A percentile compares a stretch with the other conserved stretches of the same genome.
Evolutionary conservation across 2,888 invertebrate genomes (phyloP).

Genomic region (Lagria hirta): DNA sequence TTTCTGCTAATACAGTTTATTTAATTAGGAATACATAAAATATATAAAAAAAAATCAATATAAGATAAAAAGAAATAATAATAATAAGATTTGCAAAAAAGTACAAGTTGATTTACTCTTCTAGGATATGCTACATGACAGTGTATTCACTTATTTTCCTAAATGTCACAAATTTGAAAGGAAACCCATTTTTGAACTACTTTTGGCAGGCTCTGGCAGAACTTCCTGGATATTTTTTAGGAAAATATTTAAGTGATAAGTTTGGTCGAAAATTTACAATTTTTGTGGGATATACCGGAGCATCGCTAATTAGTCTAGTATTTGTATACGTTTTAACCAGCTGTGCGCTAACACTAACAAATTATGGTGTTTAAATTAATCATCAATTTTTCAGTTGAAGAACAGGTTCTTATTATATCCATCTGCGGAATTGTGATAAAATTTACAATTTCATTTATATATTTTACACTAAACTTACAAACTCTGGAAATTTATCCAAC

Average conservation of each 20-base stretch:
- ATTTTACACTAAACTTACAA: slow-evolving; percentile 62
- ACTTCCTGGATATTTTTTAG: slow-evolving; percentile 63
- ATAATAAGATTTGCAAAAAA: too few relatives aligned
- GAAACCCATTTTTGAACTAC: slow-evolving; percentile 67
- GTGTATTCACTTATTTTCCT: slow-evolving; percentile 58
- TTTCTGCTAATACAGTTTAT: too few relatives aligned
- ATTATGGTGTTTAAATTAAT: too few relatives aligned
- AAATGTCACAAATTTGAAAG: slow-evolving; percentile 59
- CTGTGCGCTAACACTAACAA: too few relatives aligned
- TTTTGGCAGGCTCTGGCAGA: slow-evolving; percentile 65
- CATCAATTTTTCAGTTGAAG: too few relatives aligned
- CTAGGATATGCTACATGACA: slow-evolving; percentile 49
- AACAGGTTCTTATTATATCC: too few relatives aligned
- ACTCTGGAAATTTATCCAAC: slow-evolving; percentile 70
- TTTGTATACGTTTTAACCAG: slow-evolving; percentile 49
- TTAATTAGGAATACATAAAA: too few relatives aligned
- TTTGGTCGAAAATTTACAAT: slow-evolving; percentile 59
- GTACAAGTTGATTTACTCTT: too few relatives aligned
- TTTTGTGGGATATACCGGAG: slow-evolving; percentile 52
- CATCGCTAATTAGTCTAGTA: too few relatives aligned
- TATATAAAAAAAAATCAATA: too few relatives aligned
- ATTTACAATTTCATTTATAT: slow-evolving; percentile 59
- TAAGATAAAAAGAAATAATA: too few relatives aligned
- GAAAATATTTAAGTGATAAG: slow-evolving; percentile 57
- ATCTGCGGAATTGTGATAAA: too few relatives aligned